Evolutionary conservation across 2,113 vertebrate genomes (phyloP).

Genomic region (Rafetus swinhoei): DNA sequence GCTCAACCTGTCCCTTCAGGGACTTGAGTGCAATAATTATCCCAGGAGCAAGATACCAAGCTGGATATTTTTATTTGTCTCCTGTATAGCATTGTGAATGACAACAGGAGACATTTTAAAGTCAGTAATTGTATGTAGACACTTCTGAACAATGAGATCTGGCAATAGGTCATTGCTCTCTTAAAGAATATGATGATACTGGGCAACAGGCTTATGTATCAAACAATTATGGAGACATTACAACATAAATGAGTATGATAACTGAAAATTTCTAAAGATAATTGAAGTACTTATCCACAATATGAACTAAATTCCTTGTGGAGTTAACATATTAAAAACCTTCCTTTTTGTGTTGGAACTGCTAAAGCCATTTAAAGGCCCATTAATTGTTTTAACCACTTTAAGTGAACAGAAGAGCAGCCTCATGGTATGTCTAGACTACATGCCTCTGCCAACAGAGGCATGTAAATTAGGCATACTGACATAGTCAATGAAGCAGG

Average conservation of each 20-base stretch:
- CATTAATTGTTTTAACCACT: neutral
- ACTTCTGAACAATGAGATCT: neutral
- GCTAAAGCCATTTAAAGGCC: conserved; percentile 5
- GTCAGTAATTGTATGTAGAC: neutral
- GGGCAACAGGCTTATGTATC: neutral
- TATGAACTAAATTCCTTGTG: neutral
- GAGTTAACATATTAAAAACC: neutral
- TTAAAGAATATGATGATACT: neutral
- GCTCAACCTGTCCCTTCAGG: fast-evolving
- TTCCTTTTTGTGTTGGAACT: conserved; percentile 1
- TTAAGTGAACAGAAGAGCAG: neutral
- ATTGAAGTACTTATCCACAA: neutral
- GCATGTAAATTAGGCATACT: too few relatives aligned
- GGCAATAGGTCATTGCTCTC: neutral
- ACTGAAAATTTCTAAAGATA: neutral
- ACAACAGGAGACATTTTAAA: neutral
- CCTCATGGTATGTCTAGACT: neutral
- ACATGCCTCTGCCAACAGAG: too few relatives aligned
- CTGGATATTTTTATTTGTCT: neutral
- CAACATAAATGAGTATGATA: neutral
- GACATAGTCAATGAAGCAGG: too few relatives aligned
- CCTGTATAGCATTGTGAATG: fast-evolving
- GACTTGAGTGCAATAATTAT: neutral
- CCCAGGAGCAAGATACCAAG: neutral
- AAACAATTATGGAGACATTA: neutral